phyloP scores from a whole-genome alignment of 2,797 vertebrate species.

The Tadarida brasiliensis region DNA sequence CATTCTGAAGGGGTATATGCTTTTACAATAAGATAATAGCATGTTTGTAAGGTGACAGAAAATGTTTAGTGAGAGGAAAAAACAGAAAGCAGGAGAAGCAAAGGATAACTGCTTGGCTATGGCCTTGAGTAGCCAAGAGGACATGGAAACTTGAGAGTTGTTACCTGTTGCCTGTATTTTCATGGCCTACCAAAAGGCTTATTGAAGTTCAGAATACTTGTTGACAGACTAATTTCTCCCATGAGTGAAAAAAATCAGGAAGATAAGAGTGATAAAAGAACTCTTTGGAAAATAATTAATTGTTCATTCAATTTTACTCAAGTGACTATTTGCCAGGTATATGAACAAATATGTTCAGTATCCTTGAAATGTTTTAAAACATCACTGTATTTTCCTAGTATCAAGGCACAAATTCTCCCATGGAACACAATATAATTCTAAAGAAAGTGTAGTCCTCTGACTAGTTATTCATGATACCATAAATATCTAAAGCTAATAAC shows the following conservation, averaged over 20 bases:
- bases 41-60: neutral
- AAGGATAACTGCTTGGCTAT: neutral
- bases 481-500: slow-evolving; percentile 76
- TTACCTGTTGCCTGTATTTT: neutral
- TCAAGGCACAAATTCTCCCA: slow-evolving; percentile 12
- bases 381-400: neutral
- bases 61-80: neutral
- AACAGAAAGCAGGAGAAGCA: neutral
- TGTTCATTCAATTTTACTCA: slow-evolving; percentile 12
- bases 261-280: neutral
- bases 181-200: neutral
- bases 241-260: neutral
- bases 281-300: slow-evolving; percentile 42
- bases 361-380: slow-evolving; percentile 45
- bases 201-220: neutral
- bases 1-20: neutral
- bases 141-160: neutral
- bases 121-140: neutral
- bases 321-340: neutral
- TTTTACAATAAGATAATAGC: neutral
- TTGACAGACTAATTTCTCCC: neutral
- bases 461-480: slow-evolving; percentile 61
- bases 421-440: slow-evolving; percentile 54
- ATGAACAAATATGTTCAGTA: neutral
- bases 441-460: slow-evolving; percentile 62